A percentile compares a stretch with the other conserved stretches of the same genome.
phyloP scores from a whole-genome alignment of 2,888 invertebrate species.

The Tetragnatha montana region DNA sequence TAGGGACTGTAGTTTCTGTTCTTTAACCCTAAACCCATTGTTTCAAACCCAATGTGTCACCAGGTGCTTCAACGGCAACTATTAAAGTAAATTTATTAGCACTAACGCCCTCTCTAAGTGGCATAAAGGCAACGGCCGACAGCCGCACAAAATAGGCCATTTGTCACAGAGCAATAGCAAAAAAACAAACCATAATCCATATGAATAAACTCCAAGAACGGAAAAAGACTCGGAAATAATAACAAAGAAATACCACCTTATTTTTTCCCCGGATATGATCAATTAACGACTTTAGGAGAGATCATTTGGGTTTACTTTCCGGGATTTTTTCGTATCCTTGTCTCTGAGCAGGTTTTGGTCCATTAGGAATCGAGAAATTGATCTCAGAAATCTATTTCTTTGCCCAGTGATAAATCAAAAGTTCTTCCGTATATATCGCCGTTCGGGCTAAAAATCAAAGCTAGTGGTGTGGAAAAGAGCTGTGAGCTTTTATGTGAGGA shows the following conservation, averaged over 20 bases:
- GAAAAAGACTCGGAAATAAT: not conserved
- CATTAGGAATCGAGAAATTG: not conserved
- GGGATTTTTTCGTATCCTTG: not conserved
- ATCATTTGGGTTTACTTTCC: conserved; percentile 12
- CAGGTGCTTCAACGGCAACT: not conserved
- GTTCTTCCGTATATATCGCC: not conserved
- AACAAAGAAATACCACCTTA: not conserved
- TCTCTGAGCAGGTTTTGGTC: not conserved
- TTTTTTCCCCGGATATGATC: conserved; percentile 14
- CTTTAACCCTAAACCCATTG: not conserved
- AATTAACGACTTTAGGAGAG: conserved; percentile 9
- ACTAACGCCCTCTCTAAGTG: not conserved
- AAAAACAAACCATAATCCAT: not conserved
- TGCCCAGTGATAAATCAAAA: not conserved
- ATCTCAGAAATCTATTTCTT: not conserved
- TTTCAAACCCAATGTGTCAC: not conserved
- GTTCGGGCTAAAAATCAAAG: not conserved
- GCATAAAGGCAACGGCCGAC: not conserved
- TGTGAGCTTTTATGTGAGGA: not conserved
- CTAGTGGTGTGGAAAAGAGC: not conserved
- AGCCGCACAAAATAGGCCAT: not conserved
- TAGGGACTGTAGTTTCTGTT: no score
- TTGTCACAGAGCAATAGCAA: not conserved
- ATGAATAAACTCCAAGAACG: not conserved
- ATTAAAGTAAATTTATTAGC: not conserved